Conservation (phyloP, 1,140 invertebrate genomes). For the Asbolus verrucosus region DNA sequence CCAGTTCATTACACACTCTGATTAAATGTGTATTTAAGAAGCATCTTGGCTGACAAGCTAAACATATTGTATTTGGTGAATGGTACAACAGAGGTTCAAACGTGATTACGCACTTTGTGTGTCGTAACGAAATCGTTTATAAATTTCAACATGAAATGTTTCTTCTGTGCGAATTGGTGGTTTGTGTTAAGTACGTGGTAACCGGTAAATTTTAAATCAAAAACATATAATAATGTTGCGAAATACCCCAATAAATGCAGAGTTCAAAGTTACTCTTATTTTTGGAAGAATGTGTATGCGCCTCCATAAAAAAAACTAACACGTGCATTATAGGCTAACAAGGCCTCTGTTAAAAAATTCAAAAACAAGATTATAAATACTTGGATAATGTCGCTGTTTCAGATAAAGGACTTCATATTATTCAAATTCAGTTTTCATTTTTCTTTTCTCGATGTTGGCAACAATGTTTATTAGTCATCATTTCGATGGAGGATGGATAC, state of each 20-base stretch:
- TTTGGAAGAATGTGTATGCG: too few relatives aligned
- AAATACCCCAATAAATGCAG: background rate
- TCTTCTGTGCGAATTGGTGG: background rate
- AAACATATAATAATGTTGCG: conserved; percentile 1
- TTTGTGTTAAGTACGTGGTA: background rate
- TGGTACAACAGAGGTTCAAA: background rate
- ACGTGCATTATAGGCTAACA: too few relatives aligned
- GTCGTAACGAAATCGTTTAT: background rate
- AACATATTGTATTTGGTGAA: background rate
- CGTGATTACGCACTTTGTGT: background rate
- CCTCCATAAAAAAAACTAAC: too few relatives aligned
- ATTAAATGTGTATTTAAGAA: background rate
- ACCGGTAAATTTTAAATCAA: too few relatives aligned
- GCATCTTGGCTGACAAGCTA: background rate
- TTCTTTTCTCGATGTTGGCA: conserved; percentile 7
- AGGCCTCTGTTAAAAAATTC: background rate
- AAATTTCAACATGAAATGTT: too few relatives aligned
- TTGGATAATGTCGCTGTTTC: conserved; percentile 6
- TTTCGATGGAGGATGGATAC: too few relatives aligned
- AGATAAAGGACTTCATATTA: conserved; percentile 4
- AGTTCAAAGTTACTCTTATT: background rate
- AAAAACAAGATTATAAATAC: background rate
- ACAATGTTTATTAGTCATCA: conserved; percentile 2
- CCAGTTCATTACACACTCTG: background rate
- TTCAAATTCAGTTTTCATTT: background rate